A percentile compares a stretch with the other conserved stretches of the same genome.
These are phyloP conservation scores for Euwallacea similis DNA, from an alignment of 1,140 invertebrate species.

Conservation along the genomic window DNA sequence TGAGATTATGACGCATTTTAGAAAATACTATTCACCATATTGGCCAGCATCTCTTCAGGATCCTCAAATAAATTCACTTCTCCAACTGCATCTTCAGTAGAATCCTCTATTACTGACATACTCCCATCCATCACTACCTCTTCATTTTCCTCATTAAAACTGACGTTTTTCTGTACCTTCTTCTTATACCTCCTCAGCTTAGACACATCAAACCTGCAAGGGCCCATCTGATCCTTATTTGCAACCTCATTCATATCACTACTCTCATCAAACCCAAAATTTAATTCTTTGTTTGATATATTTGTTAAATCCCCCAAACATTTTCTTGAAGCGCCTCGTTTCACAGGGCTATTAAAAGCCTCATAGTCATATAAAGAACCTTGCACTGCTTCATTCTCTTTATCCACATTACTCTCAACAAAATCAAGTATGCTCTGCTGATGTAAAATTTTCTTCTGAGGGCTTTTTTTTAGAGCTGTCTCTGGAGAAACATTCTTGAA, in stretches of 20 bases:
- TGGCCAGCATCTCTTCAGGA: conserved; percentile 16
- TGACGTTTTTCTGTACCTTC: conserved; percentile 1
- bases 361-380: conserved; percentile 37
- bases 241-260: not conserved
- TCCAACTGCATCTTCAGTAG: not conserved
- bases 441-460: conserved; percentile 10
- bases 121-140: conserved; percentile 3
- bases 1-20: not conserved
- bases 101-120: conserved; percentile 9
- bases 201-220: conserved; percentile 18
- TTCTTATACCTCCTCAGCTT: conserved; percentile 13
- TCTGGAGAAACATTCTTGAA: conserved; percentile 14
- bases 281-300: conserved; percentile 4
- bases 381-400: conserved; percentile 20
- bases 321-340: conserved; percentile 17
- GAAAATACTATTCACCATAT: conserved; percentile 22
- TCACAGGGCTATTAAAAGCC: conserved; percentile 35
- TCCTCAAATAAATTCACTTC: conserved; percentile 25
- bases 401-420: conserved; percentile 29
- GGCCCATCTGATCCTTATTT: conserved; percentile 13
- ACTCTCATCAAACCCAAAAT: conserved; percentile 34
- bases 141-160: not conserved
- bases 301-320: conserved; percentile 22
- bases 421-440: conserved; percentile 34
- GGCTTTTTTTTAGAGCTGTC: conserved; percentile 4